Percentiles rank a stretch among this genome's conserved stretches.
phyloP scores from a whole-genome alignment of 2,113 vertebrate genomes.

The Ancistrus triradiatus region DNA sequence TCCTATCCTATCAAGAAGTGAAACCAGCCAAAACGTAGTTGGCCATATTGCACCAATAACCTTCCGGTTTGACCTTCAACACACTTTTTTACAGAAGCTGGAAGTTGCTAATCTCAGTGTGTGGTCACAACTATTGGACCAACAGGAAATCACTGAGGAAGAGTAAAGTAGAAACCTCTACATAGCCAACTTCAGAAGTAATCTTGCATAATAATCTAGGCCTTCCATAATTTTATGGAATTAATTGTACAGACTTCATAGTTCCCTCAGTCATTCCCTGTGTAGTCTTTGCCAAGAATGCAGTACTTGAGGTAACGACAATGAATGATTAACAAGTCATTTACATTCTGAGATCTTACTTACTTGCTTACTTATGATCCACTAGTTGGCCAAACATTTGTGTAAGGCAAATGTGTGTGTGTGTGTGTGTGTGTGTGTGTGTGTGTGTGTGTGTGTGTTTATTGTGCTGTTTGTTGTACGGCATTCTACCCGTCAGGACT shows the following conservation, averaged over 20 bases:
- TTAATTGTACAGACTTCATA: neutral
- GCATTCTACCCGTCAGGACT: neutral
- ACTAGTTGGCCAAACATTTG: too few relatives aligned
- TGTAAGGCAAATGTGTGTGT: neutral
- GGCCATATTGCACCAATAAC: neutral
- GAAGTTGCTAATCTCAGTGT: neutral
- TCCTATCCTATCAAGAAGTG: slow-evolving; percentile 13
- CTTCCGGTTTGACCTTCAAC: slow-evolving; percentile 1
- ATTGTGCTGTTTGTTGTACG: neutral
- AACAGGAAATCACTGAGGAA: neutral
- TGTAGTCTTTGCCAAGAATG: too few relatives aligned
- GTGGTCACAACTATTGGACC: neutral
- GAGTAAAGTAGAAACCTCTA: too few relatives aligned
- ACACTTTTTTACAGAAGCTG: neutral
- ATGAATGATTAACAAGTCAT: too few relatives aligned
- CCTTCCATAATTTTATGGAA: neutral
- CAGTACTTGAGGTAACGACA: too few relatives aligned
- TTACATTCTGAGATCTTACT: too few relatives aligned
- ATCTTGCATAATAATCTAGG: too few relatives aligned
- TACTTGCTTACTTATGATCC: too few relatives aligned
- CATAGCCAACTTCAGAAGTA: too few relatives aligned
- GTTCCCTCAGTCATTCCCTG: too few relatives aligned
- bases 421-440: neutral
- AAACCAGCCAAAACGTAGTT: slow-evolving; percentile 6
- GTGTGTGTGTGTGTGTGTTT: too few relatives aligned